Conservation (phyloP, 2,888 invertebrate genomes). For the Syritta pipiens region DNA sequence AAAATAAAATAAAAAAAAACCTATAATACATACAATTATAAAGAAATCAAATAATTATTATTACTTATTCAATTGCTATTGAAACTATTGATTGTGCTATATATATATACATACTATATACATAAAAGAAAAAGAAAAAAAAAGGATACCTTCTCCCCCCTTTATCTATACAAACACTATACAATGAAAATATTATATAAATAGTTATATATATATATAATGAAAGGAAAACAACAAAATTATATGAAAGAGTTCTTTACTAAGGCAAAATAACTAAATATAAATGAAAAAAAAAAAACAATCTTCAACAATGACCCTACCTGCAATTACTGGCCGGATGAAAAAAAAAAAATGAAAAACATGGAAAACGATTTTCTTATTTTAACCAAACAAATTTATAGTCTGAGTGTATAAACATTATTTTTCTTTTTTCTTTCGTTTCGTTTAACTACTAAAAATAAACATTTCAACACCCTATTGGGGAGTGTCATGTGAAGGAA, state of each 20-base stretch:
- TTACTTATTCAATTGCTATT: slow-evolving; percentile 58
- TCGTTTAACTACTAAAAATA: no score
- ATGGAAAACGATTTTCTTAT: neutral
- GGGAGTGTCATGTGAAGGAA: no score
- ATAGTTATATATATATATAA: slow-evolving; percentile 14
- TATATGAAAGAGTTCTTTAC: slow-evolving; percentile 17
- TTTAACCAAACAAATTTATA: slow-evolving; percentile 16
- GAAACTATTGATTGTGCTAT: slow-evolving; percentile 59
- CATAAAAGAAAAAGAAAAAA: slow-evolving; percentile 9
- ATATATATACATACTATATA: slow-evolving; percentile 40
- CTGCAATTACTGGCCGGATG: neutral
- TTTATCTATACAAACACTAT: slow-evolving; percentile 21
- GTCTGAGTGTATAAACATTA: slow-evolving; percentile 28
- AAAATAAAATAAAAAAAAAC: neutral
- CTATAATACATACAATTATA: slow-evolving; percentile 25
- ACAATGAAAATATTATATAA: slow-evolving; percentile 37
- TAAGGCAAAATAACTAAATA: slow-evolving; percentile 2
- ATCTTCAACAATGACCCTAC: slow-evolving; percentile 6
- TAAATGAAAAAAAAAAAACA: neutral
- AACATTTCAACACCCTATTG: no score
- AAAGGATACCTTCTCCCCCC: slow-evolving; percentile 12
- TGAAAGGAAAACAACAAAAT: neutral
- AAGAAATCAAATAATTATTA: slow-evolving; percentile 49
- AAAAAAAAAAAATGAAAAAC: slow-evolving; percentile 9
- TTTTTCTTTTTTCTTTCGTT: slow-evolving; percentile 4